Percentiles rank a stretch among this genome's conserved stretches.
These are phyloP conservation scores for Notolepis coatsorum DNA, from an alignment of 2,797 vertebrate genomes.

Conservation along the genomic window DNA sequence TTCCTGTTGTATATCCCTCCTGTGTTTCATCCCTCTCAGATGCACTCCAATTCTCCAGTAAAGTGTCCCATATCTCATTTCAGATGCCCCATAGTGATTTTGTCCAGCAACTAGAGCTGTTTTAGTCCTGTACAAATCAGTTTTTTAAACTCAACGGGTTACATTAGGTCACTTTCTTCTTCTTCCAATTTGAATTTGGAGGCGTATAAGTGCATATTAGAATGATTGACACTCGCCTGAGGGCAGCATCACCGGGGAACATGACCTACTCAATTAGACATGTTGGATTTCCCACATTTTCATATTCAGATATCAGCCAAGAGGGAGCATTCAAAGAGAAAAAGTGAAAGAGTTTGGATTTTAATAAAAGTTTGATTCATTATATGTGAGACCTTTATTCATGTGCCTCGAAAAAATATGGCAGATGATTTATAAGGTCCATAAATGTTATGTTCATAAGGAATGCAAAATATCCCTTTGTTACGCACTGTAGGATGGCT, in stretches of 20 bases:
- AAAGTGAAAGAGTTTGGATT: conserved; percentile 30
- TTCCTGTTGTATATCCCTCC: too few species aligned
- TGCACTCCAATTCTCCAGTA: too few species aligned
- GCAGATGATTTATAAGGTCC: neutral
- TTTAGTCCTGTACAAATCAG: neutral
- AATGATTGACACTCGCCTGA: conserved; percentile 34
- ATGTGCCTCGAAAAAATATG: conserved; percentile 8
- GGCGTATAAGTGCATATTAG: conserved; percentile 16
- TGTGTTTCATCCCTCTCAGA: too few species aligned
- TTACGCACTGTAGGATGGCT: neutral
- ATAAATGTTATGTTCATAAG: conserved; percentile 29
- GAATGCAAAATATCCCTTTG: conserved; percentile 7
- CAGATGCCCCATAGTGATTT: too few species aligned
- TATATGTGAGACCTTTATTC: conserved; percentile 14
- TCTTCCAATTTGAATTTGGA: conserved; percentile 3
- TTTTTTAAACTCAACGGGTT: neutral
- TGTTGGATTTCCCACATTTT: conserved; percentile 30
- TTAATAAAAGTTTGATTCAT: conserved; percentile 29
- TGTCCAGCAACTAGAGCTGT: too few species aligned
- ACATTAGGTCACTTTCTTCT: neutral
- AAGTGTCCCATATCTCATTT: too few species aligned
- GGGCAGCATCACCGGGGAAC: conserved; percentile 28
- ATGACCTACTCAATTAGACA: conserved; percentile 18
- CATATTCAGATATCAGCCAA: conserved; percentile 5
- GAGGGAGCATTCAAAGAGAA: conserved; percentile 10